phyloP scores from a whole-genome alignment of 2,113 vertebrate genomes.

The Eublepharis macularius region DNA sequence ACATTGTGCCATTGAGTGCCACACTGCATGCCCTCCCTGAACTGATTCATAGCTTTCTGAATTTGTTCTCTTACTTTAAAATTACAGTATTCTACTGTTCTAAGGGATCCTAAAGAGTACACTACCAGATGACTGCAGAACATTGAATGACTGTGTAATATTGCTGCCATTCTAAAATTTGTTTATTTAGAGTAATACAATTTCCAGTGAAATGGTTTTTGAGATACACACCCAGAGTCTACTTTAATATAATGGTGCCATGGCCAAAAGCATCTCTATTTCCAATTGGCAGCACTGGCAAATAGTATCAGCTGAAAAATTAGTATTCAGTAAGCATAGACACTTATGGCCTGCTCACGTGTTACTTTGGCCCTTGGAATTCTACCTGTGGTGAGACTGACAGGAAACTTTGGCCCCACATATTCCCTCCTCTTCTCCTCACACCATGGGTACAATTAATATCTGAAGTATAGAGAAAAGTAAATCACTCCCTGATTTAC shows the following conservation, averaged over 20 bases:
- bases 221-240: slow-evolving; percentile 18
- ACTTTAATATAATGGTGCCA: not conserved
- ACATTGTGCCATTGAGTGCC: not conserved
- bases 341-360: not conserved
- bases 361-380: not conserved
- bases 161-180: not conserved
- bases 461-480: not conserved
- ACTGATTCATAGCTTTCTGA: not conserved
- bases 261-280: not conserved
- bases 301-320: not conserved
- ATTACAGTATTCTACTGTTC: not conserved
- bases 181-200: not conserved
- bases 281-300: too few species aligned
- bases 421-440: not conserved
- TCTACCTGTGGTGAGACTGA: not conserved
- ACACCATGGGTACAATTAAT: not conserved
- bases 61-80: not conserved
- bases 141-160: not conserved
- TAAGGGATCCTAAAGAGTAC: not conserved
- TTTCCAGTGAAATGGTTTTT: not conserved
- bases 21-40: not conserved
- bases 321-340: not conserved
- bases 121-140: not conserved
- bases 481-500: not conserved
- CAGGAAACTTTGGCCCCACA: not conserved